A percentile compares a stretch with the other conserved stretches of the same genome.
These are phyloP conservation scores for Hemichromis elongatus DNA, from an alignment of 2,113 vertebrate species.

Conservation along the genomic window DNA sequence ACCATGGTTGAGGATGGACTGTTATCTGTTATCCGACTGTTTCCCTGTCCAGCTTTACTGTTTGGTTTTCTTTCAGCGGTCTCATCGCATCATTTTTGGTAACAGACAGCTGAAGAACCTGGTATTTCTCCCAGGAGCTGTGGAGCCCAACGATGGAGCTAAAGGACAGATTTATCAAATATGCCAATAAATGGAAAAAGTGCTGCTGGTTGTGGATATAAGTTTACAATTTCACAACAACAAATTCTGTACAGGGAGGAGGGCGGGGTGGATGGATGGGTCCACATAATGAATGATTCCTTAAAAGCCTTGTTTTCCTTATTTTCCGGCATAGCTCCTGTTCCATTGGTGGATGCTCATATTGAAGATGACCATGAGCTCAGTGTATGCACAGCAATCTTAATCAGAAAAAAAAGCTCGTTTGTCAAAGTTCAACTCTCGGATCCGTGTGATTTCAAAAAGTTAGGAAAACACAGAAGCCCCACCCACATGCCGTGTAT, in stretches of 20 bases:
- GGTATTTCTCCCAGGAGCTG: too few species aligned
- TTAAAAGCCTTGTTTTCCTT: not conserved
- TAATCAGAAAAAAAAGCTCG: not conserved
- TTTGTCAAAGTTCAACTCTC: not conserved
- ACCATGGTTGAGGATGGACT: too few species aligned
- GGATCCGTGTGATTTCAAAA: not conserved
- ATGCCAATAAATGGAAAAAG: too few species aligned
- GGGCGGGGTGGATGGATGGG: not conserved
- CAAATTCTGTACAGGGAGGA: not conserved
- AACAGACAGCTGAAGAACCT: too few species aligned
- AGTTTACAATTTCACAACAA: too few species aligned
- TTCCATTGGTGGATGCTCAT: not conserved
- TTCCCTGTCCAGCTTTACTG: too few species aligned
- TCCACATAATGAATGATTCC: rapidly evolving
- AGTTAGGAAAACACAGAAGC: not conserved
- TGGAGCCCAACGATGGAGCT: too few species aligned
- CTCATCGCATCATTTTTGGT: too few species aligned
- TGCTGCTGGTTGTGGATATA: not conserved
- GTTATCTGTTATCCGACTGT: too few species aligned
- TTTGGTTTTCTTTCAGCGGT: too few species aligned
- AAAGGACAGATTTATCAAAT: too few species aligned
- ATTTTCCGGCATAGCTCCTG: not conserved
- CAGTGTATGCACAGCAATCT: not conserved
- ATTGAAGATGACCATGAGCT: not conserved
- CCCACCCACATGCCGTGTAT: not conserved